Evolutionary conservation across 2,797 vertebrate species (phyloP), one percentile per base, ranked within the genome.

Genomic region (Pseudochirops corinnae): DNA sequence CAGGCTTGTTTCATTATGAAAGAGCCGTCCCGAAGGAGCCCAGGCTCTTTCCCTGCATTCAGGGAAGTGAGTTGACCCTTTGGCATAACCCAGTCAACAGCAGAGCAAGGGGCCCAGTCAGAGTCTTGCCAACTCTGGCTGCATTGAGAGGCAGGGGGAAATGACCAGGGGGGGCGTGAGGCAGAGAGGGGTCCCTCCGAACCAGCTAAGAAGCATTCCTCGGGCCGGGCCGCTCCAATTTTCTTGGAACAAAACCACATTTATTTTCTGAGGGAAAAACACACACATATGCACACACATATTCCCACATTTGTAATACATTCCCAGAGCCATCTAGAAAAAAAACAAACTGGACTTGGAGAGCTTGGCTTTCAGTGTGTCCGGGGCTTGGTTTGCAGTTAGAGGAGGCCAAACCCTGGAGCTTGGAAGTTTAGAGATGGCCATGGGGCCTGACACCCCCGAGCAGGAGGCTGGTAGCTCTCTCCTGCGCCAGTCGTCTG

Each of bases 271-370:
- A 55, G 96, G 93, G 95, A 93, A 97, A 97, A 93, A 96, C 96
- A 97, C 97, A 96, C 96, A 97, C 93, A 96, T 95, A 97, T 97
- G 97, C 93, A 96, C 95, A 97, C 97, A 96, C 96, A 97, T 96
- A 95, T 92, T 74, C 94, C 90, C 33, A 93, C 90, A 96, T 97
- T 97, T 94, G 96, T 96, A 94, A 97, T 96, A 92, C 92, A 92
- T 95, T 92, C 57, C 53, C 24, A 28, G 4, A 50, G 93, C 95
- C 96, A 74, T 97, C 96, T 97, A 97, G 98, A 97, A 97, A 67
- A n/a, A 82, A 87, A 50, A 95, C 5, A 4, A 97, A 93, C 18
- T 62, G 56, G 91, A 95, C 94, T 97, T 96, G 92, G 0, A 16
- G 92, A 92, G 90, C 39, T 94, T 94, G 97, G 94, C 94, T 4